Conservation (phyloP, 2,797 vertebrate genomes). For the Phataginus tetradactyla region DNA sequence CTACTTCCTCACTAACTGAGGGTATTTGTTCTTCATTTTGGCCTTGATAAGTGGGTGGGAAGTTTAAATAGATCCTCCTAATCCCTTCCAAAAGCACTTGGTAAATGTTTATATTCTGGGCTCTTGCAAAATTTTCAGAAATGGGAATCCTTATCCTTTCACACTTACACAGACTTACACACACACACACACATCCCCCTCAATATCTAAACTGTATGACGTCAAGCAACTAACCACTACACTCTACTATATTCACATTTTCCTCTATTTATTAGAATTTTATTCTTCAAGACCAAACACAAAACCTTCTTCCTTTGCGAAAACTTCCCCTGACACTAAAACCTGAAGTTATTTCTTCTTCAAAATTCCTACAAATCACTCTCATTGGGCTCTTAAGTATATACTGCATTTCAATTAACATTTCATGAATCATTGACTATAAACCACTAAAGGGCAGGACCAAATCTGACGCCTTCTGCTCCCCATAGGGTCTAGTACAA, state of each 20-base stretch:
- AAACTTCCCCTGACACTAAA: background rate
- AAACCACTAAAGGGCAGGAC: background rate
- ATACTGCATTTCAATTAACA: background rate
- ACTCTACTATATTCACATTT: background rate
- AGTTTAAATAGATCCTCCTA: background rate
- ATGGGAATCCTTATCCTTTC: background rate
- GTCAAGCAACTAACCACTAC: background rate
- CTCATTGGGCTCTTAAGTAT: background rate
- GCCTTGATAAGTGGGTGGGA: background rate
- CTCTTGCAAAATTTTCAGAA: background rate
- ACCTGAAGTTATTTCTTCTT: background rate
- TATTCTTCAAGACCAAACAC: background rate
- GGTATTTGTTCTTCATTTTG: background rate
- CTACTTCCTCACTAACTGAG: background rate
- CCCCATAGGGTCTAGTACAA: background rate
- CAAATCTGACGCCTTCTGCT: background rate
- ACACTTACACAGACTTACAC: background rate
- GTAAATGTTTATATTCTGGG: background rate
- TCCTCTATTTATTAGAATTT: background rate
- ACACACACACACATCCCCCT: background rate
- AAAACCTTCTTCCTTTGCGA: background rate
- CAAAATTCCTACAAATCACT: background rate
- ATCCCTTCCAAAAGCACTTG: background rate
- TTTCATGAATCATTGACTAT: background rate
- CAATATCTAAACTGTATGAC: background rate